Conservation (phyloP, 2,797 vertebrate species). For the Xenentodon cancila region DNA sequence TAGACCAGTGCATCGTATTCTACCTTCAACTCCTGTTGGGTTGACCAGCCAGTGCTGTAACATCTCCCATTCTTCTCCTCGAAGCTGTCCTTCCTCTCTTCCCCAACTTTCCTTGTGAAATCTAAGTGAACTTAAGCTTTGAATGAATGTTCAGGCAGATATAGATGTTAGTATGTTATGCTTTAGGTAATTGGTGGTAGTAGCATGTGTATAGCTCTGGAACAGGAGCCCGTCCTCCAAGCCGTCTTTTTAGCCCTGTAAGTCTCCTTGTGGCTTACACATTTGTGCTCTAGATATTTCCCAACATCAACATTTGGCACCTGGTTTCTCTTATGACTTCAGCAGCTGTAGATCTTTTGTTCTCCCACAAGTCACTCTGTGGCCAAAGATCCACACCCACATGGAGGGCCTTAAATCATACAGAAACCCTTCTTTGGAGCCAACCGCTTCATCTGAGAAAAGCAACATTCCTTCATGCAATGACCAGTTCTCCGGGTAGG, state of each 20-base stretch:
- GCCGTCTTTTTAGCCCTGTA: conserved; percentile 14
- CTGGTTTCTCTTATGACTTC: conserved; percentile 82
- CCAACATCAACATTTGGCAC: conserved; percentile 82
- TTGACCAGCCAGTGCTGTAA: conserved; percentile 41
- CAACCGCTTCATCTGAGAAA: conserved; percentile 67
- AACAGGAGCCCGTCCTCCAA: conserved; percentile 51
- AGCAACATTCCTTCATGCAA: conserved; percentile 75
- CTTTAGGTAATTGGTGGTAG: conserved; percentile 29
- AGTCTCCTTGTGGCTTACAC: conserved; percentile 61
- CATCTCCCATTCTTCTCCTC: conserved; percentile 53
- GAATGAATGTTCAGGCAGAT: background rate
- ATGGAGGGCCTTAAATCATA: conserved; percentile 72
- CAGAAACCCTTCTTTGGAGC: conserved; percentile 52
- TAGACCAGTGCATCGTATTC: conserved; percentile 62
- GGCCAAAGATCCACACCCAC: conserved; percentile 78
- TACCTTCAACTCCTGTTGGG: conserved; percentile 44
- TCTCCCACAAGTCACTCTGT: conserved; percentile 74
- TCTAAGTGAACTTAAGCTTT: conserved; percentile 32
- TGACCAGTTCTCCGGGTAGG: conserved; percentile 66
- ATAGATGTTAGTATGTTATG: conserved; percentile 24
- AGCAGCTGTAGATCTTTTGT: conserved; percentile 83
- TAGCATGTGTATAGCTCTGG: conserved; percentile 41
- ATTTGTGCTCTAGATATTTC: conserved; percentile 75
- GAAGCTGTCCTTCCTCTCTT: conserved; percentile 26
- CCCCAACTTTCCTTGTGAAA: conserved; percentile 58